Evolutionary conservation across 2,888 invertebrate genomes (phyloP), one percentile per base, ranked within the genome.

Genomic region (Caenorhabditis wallacei): DNA sequence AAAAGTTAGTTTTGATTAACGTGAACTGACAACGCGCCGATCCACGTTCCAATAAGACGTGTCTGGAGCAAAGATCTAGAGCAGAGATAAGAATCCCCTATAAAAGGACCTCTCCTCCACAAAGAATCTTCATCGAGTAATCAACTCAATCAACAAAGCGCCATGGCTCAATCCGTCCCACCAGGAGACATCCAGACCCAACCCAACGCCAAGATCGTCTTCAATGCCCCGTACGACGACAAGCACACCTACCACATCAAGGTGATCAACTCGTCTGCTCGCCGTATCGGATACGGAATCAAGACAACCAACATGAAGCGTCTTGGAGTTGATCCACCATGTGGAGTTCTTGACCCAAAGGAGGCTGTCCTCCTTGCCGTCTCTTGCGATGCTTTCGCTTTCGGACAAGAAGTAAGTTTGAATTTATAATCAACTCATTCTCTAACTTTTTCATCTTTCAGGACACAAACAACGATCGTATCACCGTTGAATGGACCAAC

Each of bases 291-390:
- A 43, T 90, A 85, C 84, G 89, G 88, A 63, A 84, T 89, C 86
- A 90, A 89, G 88, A 89, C 89, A 30, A 89, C 87, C 84, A 89
- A 89, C 85, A 85, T 89, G 87, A 85, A 85, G 81, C 84, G 90
- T 66, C 86, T 90, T 61, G 86, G 85, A 54, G 86, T 88, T 48
- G 90, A 89, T 69, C 89, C 89, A 53, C 87, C 87, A 64, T 85
- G 87, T 13, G 59, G 59, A 90, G 72, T 61, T 71, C 66, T 80
- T 75, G 56, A 71, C 40, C 59, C 59, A 40, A 59, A 59, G 59
- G 59, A 59, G 59, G 59, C 59, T 24, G 59, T 59, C 22, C 59
- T 88, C 57, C 71, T 89, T 76, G 87, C 87, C 74, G 88, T 90
- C 84, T 87, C 87, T 20, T 89, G 89, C 83, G 89, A 89, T 64